Base-by-base conservation (phyloP, 2,113 vertebrate species). In the Trematocara stigmaticum region DNA sequence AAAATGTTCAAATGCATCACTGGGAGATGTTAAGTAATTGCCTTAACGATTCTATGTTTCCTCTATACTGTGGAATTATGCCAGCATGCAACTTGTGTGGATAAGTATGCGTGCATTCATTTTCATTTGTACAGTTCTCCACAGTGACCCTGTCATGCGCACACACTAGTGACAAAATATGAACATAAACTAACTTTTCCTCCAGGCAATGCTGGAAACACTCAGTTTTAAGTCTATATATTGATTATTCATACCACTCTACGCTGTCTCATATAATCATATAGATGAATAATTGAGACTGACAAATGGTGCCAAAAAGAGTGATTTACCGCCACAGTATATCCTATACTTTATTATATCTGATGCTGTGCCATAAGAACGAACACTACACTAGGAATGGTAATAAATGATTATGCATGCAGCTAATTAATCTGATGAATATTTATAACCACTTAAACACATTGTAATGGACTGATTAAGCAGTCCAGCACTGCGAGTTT, bases 401-500 rank as follows among this genome's bases (percentile, higher is more conserved):
- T 93, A 94, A 94, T 94, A 95, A 95, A 95, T 96, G 93, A 95
- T 94, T 96, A 94, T 96, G 95, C 94, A 94, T 95, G 94, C 94
- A 92, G 94, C 94, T 95, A 96, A 96, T 95, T 95, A 95, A 95
- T 95, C 93, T 92, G 92, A 95, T 96, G 95, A 96, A 96, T 96
- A 95, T 96, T 96, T 95, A 96, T 96, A 96, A 95, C 93, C 93
- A 95, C 95, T 96, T 96, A 96, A 96, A 96, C 95, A 95, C 93
- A 96, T 94, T 96, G 95, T 96, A 96, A 95, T 96, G 93, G 95
- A 95, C 95, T 96, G 95, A 96, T 96, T 96, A 95, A 95, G 94
- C 94, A 95, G 94, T 94, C 94, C 92, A 94, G 93, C 84, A 83
- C 93, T 92, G 93, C 53, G 71, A 95, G 94, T 96, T 94, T 95